Conservation (phyloP, 1,140 invertebrate species). For the Cylas formicarius region DNA sequence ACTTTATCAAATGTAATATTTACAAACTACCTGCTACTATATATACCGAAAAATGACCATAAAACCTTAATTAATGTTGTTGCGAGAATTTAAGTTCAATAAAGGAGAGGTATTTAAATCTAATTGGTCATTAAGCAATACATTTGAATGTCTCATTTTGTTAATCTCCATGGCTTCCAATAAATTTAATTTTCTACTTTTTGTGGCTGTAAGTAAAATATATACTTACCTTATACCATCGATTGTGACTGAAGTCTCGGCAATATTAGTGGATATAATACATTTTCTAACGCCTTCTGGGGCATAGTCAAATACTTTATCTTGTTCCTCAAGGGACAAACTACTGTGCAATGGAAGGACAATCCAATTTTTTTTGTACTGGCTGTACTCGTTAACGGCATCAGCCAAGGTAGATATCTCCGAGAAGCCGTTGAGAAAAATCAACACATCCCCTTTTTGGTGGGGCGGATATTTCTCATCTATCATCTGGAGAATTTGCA, state of each 20-base stretch:
- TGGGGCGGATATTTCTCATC: constrained; percentile 77
- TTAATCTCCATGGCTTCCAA: too few relatives aligned
- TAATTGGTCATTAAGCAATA: too few relatives aligned
- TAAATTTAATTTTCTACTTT: too few relatives aligned
- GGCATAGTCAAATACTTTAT: constrained; percentile 96
- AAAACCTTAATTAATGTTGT: too few relatives aligned
- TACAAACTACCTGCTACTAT: too few relatives aligned
- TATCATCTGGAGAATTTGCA: constrained; percentile 87
- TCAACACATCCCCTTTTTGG: constrained; percentile 91
- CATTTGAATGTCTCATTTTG: too few relatives aligned
- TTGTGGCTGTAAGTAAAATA: too few relatives aligned
- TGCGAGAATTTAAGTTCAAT: too few relatives aligned
- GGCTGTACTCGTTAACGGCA: constrained; percentile 74
- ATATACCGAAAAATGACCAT: too few relatives aligned
- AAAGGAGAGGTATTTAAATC: too few relatives aligned
- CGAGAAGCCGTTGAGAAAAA: constrained; percentile 93
- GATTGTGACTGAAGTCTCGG: constrained; percentile 98
- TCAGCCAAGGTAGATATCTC: constrained; percentile 90
- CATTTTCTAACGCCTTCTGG: constrained; percentile 93
- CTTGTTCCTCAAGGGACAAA: constrained; percentile 88
- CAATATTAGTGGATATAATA: constrained; percentile 98
- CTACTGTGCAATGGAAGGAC: constrained; percentile 91
- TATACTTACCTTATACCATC: constrained; percentile 76
- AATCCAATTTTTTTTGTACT: constrained; percentile 83
- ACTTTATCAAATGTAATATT: too few relatives aligned